Evolutionary conservation across 2,888 invertebrate genomes (phyloP).

Genomic region (Drosophila algonquin): DNA sequence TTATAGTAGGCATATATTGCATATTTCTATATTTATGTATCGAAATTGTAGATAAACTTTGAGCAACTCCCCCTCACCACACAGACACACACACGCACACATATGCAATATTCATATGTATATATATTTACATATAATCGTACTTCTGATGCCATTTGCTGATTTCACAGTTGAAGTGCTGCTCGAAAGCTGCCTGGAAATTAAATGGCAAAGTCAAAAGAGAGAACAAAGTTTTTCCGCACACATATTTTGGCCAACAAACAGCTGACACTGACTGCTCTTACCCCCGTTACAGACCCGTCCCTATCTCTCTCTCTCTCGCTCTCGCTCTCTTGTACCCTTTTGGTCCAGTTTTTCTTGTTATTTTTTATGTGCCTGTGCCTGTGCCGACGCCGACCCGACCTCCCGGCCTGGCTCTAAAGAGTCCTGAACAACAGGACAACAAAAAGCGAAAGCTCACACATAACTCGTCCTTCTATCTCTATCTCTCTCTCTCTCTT

Average conservation of each 20-base stretch:
- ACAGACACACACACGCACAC: slow-evolving; percentile 10
- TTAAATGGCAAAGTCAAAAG: slow-evolving; percentile 69
- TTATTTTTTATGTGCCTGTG: slow-evolving; percentile 53
- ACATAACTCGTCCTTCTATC: slow-evolving; percentile 65
- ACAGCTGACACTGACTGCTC: slow-evolving; percentile 51
- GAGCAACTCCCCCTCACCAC: neutral
- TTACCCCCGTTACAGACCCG: neutral
- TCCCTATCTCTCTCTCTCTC: too few species aligned
- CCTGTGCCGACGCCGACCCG: slow-evolving; percentile 24
- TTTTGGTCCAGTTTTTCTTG: slow-evolving; percentile 73
- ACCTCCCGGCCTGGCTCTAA: neutral
- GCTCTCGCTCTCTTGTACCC: slow-evolving; percentile 21
- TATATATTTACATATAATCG: slow-evolving; percentile 10
- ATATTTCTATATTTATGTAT: slow-evolving; percentile 23
- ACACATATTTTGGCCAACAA: slow-evolving; percentile 54
- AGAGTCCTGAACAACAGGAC: slow-evolving; percentile 9
- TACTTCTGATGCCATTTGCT: slow-evolving; percentile 58
- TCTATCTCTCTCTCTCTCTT: neutral
- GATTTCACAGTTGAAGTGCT: slow-evolving; percentile 77
- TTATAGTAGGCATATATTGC: slow-evolving; percentile 11
- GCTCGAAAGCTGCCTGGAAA: slow-evolving; percentile 65
- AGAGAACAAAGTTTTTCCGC: slow-evolving; percentile 55
- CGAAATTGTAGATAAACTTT: slow-evolving; percentile 26
- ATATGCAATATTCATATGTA: slow-evolving; percentile 15
- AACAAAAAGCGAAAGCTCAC: slow-evolving; percentile 75